phyloP scores from a whole-genome alignment of 2,113 vertebrate genomes.

The Sphaerodactylus townsendi region DNA sequence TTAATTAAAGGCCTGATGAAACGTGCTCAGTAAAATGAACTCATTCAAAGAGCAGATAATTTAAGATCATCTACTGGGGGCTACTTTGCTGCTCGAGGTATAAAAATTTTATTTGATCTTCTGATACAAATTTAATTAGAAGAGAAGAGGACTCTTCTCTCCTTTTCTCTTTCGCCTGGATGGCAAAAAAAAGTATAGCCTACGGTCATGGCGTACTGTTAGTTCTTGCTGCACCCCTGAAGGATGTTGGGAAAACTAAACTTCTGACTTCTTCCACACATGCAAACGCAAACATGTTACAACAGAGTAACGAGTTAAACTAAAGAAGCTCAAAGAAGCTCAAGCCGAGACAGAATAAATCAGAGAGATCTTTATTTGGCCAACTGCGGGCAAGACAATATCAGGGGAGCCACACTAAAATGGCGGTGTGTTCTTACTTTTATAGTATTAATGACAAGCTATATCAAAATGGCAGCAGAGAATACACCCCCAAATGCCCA shows the following conservation, averaged over 20 bases:
- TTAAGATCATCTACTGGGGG: slow-evolving; percentile 68
- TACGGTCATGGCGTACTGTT: not conserved
- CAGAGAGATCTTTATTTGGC: no score
- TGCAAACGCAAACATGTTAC: no score
- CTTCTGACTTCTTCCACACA: no score
- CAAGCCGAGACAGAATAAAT: no score
- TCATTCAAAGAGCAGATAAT: slow-evolving; percentile 73
- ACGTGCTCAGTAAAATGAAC: slow-evolving; percentile 73
- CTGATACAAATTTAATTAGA: slow-evolving; percentile 73
- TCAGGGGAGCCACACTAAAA: no score
- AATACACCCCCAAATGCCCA: no score
- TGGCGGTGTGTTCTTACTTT: no score
- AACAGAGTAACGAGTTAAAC: no score
- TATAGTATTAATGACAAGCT: no score
- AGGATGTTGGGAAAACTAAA: not conserved
- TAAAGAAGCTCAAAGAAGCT: no score
- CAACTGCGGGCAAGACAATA: no score
- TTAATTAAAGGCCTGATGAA: slow-evolving; percentile 79
- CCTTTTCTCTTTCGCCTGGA: slow-evolving; percentile 26
- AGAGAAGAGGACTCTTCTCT: slow-evolving; percentile 39
- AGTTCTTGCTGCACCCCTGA: not conserved
- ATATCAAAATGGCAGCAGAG: no score
- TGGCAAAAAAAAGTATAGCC: slow-evolving; percentile 3
- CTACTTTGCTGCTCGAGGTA: slow-evolving; percentile 66
- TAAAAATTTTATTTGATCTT: slow-evolving; percentile 73